Conservation (phyloP, 2,888 invertebrate genomes). For the Muschampia plurimacula region DNA sequence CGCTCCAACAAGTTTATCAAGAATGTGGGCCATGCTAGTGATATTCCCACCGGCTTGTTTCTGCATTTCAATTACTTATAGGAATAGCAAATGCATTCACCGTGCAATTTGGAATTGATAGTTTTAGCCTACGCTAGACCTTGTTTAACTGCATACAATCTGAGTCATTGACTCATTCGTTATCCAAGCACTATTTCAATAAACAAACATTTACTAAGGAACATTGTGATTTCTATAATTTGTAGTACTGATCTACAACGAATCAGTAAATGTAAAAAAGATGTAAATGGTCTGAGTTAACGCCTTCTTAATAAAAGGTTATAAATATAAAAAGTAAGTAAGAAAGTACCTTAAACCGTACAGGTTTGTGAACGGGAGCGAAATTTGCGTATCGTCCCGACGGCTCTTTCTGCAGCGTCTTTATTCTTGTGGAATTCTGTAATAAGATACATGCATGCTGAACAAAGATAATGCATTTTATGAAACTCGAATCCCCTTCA, state of each 20-base stretch:
- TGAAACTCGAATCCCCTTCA: conserved; percentile 16
- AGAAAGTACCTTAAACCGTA: conserved; percentile 64
- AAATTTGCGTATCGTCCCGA: conserved; percentile 59
- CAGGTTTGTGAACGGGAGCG: conserved; percentile 56
- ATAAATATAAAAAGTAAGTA: conserved; percentile 25
- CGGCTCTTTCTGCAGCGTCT: conserved; percentile 69
- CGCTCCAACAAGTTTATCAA: conserved; percentile 74
- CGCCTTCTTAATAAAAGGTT: background rate
- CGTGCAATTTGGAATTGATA: conserved; percentile 30
- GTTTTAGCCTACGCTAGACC: conserved; percentile 28
- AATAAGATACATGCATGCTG: conserved; percentile 46
- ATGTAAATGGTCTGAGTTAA: background rate
- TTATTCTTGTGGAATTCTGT: conserved; percentile 67
- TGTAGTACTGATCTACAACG: background rate
- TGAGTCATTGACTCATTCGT: conserved; percentile 1
- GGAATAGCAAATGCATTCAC: conserved; percentile 20
- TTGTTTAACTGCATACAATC: conserved; percentile 30
- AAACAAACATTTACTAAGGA: background rate
- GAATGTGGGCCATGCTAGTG: conserved; percentile 70
- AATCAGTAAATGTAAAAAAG: background rate
- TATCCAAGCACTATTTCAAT: background rate
- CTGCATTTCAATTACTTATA: conserved; percentile 56
- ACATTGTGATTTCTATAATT: background rate
- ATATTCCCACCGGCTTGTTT: conserved; percentile 65
- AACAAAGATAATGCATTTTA: conserved; percentile 27